These are phyloP conservation scores for Gonatopus flavifemur DNA, from an alignment of 1,140 invertebrate genomes.

Conservation along the genomic window DNA sequence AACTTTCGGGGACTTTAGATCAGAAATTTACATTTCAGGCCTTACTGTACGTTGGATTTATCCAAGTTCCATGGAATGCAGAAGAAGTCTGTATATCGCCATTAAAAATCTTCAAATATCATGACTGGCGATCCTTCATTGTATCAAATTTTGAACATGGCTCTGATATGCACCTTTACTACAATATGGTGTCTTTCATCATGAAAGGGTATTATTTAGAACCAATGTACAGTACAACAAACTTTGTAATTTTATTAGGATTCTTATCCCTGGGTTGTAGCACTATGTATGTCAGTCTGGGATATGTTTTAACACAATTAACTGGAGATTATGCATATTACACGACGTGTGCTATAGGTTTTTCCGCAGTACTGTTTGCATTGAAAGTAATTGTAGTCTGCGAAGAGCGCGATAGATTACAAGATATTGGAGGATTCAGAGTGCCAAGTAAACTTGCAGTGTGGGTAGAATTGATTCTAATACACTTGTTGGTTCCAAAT, in stretches of 20 bases:
- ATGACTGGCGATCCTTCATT: conserved; percentile 64
- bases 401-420: conserved; percentile 51
- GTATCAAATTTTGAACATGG: conserved; percentile 68
- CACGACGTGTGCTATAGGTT: conserved; percentile 68
- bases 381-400: conserved; percentile 67
- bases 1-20: too few species aligned
- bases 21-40: conserved; percentile 47
- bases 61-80: conserved; percentile 61
- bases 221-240: conserved; percentile 59
- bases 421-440: conserved; percentile 58
- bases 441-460: conserved; percentile 65
- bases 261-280: conserved; percentile 63
- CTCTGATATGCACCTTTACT: conserved; percentile 74
- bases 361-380: conserved; percentile 68
- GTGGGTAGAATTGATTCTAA: conserved; percentile 70
- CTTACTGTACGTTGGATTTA: conserved; percentile 55
- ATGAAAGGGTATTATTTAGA: conserved; percentile 67
- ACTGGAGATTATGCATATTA: conserved; percentile 54
- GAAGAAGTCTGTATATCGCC: conserved; percentile 66
- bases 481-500: conserved; percentile 67
- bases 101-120: conserved; percentile 57
- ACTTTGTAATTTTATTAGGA: conserved; percentile 62
- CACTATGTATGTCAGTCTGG: conserved; percentile 59
- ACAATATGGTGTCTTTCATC: conserved; percentile 73
- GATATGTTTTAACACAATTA: conserved; percentile 42